Percentiles rank a stretch among this genome's conserved stretches.
Evolutionary conservation across 2,797 vertebrate genomes (phyloP).

Genomic region (Aldrovandia affinis): DNA sequence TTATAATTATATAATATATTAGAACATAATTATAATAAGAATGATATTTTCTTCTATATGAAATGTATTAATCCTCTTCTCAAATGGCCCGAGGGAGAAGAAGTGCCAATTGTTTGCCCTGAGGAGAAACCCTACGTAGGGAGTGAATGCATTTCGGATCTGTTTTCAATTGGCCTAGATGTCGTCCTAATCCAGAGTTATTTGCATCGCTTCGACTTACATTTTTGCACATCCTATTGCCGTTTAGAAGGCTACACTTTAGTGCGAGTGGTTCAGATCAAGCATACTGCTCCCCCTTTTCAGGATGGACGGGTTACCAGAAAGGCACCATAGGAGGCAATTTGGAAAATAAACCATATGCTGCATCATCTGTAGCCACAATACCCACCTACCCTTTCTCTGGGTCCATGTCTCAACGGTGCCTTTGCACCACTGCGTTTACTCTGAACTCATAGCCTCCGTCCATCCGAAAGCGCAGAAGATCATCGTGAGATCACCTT

Average conservation of each 20-base stretch:
- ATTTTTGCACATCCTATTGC: conserved; percentile 50
- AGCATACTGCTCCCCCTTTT: conserved; percentile 79
- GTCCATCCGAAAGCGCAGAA: neutral
- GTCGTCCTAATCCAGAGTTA: conserved; percentile 82
- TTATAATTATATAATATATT: too few relatives aligned
- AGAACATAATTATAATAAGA: too few relatives aligned
- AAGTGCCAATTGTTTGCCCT: too few relatives aligned
- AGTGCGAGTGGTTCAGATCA: conserved; percentile 77
- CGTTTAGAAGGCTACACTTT: conserved; percentile 71
- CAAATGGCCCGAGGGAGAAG: too few relatives aligned
- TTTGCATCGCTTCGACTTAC: conserved; percentile 73
- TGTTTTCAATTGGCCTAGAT: conserved; percentile 61
- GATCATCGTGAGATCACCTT: neutral
- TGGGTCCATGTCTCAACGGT: neutral
- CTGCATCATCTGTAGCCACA: neutral
- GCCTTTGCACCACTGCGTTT: neutral
- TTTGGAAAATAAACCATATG: neutral
- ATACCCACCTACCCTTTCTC: too few relatives aligned
- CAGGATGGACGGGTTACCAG: conserved; percentile 54
- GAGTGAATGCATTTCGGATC: neutral
- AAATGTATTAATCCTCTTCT: too few relatives aligned
- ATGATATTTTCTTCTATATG: too few relatives aligned
- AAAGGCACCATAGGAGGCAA: conserved; percentile 20
- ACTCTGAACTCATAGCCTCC: neutral
- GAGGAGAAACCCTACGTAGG: neutral